A percentile compares a stretch with the other conserved stretches of the same genome.
phyloP scores from a whole-genome alignment of 64 coral and sea anemone species.

The Orbicella faveolata region DNA sequence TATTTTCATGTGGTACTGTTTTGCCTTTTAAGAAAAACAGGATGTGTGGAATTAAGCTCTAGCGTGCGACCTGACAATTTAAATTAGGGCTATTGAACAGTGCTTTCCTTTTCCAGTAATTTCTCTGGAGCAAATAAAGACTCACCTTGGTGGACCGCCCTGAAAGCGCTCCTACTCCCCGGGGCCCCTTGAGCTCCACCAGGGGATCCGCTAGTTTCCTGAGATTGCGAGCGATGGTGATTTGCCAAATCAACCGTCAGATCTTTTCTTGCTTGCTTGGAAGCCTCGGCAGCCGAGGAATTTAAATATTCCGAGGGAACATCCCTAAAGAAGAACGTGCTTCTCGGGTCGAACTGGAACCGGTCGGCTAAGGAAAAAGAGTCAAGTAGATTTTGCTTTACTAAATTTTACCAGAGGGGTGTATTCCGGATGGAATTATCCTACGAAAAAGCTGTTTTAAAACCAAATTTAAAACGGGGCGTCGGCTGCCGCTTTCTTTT shows the following conservation, averaged over 20 bases:
- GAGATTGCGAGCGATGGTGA: not conserved
- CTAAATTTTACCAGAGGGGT: no score
- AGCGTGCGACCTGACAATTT: no score
- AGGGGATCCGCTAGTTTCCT: not conserved
- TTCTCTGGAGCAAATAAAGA: not conserved
- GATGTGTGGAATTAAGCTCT: no score
- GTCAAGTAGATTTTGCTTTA: not conserved
- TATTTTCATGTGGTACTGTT: no score
- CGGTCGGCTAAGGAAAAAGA: conserved; percentile 7
- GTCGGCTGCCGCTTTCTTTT: no score
- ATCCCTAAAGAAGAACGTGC: conserved; percentile 35
- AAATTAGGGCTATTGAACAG: no score
- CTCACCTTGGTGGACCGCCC: conserved; percentile 66
- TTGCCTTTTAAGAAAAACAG: no score
- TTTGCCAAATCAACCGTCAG: not conserved
- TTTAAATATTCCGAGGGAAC: conserved; percentile 1
- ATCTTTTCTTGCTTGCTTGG: conserved; percentile 25
- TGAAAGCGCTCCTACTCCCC: conserved; percentile 70
- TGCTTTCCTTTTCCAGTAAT: no score
- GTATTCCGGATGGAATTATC: no score
- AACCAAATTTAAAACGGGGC: no score
- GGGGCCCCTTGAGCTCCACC: not conserved
- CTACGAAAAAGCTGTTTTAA: no score
- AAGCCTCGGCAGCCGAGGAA: not conserved
- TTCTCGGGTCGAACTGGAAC: conserved; percentile 38